Evolutionary conservation across 1,140 invertebrate genomes (phyloP).

Genomic region (Zeugodacus cucurbitae): DNA sequence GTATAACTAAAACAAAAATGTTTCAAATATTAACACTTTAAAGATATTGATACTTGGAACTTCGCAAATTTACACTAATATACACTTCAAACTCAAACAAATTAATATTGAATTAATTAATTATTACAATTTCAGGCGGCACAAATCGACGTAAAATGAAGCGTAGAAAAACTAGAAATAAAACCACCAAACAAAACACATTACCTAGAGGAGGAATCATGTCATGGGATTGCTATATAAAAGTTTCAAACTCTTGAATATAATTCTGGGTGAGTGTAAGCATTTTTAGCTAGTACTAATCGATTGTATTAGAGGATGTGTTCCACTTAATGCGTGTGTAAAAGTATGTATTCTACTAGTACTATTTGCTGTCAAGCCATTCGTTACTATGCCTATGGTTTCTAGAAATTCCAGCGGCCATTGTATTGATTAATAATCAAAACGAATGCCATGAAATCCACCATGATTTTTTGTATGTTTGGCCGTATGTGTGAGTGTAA

Average conservation of each 20-base stretch:
- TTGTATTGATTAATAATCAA: conserved; percentile 7
- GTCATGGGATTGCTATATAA: conserved; percentile 67
- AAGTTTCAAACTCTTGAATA: conserved; percentile 66
- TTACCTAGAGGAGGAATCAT: conserved; percentile 59
- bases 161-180: conserved; percentile 59
- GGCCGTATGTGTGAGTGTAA: not conserved
- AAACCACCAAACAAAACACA: conserved; percentile 48
- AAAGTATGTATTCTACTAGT: not conserved
- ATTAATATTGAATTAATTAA: not conserved
- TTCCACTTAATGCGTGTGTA: not conserved
- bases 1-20: too few species aligned
- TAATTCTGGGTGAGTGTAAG: conserved; percentile 63
- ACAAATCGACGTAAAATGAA: conserved; percentile 56
- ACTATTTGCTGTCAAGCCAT: not conserved
- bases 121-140: conserved; percentile 9
- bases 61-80: too few species aligned
- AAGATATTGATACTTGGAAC: too few species aligned
- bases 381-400: conserved; percentile 2
- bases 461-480: not conserved
- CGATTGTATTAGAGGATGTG: not conserved
- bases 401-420: conserved; percentile 15
- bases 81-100: too few species aligned
- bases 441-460: conserved; percentile 4
- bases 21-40: too few species aligned
- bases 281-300: not conserved